These are phyloP conservation scores for Volucella inflata DNA, from an alignment of 2,888 invertebrate genomes.

Conservation along the genomic window DNA sequence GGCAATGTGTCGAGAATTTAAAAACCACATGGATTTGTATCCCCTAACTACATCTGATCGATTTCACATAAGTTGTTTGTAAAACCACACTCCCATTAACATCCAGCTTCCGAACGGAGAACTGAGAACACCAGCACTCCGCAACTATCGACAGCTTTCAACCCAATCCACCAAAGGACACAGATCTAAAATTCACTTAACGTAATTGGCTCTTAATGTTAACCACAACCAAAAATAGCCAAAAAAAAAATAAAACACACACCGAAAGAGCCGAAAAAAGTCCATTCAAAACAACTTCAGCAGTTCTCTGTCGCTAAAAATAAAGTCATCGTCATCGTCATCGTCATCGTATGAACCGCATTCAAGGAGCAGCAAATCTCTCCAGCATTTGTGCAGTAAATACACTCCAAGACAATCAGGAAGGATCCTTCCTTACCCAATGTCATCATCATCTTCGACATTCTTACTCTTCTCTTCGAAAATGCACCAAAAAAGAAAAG, in stretches of 20 bases:
- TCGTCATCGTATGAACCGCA: conserved; percentile 57
- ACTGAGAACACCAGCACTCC: background rate
- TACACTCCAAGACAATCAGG: conserved; percentile 41
- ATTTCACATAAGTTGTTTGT: too few relatives aligned
- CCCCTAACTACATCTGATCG: too few relatives aligned
- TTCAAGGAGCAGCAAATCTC: conserved; percentile 20
- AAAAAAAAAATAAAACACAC: too few relatives aligned
- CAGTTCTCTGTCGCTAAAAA: background rate
- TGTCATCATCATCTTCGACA: conserved; percentile 57
- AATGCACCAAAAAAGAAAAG: conserved; percentile 21
- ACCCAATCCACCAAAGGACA: conserved; percentile 1
- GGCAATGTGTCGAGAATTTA: too few relatives aligned
- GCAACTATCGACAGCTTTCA: conserved; percentile 19
- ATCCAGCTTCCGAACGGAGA: background rate
- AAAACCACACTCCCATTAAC: background rate
- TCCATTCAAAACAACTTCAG: conserved; percentile 2
- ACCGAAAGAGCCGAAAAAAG: conserved; percentile 31
- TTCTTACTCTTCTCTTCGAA: conserved; percentile 36
- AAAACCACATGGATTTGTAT: too few relatives aligned
- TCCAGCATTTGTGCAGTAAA: conserved; percentile 63
- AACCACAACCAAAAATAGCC: conserved; percentile 52
- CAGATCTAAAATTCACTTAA: conserved; percentile 70
- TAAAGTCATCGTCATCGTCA: conserved; percentile 21
- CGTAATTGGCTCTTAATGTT: conserved; percentile 74
- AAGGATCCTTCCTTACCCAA: conserved; percentile 7